Base-by-base conservation (phyloP, 2,113 vertebrate species). In the Astatoreochromis straeleni region DNA sequence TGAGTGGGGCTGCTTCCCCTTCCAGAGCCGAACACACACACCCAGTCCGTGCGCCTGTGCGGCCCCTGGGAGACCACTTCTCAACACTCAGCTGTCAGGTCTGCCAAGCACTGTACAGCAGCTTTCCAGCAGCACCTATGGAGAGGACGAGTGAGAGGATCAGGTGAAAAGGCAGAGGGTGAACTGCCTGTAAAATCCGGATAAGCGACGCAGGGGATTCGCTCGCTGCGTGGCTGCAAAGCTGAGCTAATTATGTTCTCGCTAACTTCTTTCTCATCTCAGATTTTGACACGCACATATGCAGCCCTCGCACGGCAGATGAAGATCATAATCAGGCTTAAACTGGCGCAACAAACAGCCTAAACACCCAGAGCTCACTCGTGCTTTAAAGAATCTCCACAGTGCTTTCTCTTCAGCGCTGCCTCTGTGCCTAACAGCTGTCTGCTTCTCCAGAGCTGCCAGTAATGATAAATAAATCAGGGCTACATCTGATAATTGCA, bases 401-500 rank as follows among this genome's bases (percentile, higher is more conserved):
- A 85, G 80, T 40, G 21, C 42, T 83, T 84, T 89, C 81, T 92
- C 54, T 85, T 38, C 10, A 70, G 80, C 78, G 90, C 88, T 83
- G 82, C 82, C 80, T 85, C 60, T 53, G 90, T 87, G 75, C 85
- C 57, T 49, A 91, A 87, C 89, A 90, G 80, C 91, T 80, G 63
- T 84, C 84, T 89, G 83, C 47, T 91, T 85, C 84, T 91, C 88
- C 79, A 87, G 83, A 94, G 87, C 91, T 91, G 92, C 89, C 90
- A 91, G 90, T 92, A 92, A 92, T 94, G 88, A 89, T 95, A 93
- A 95, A 94, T 93, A 94, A 94, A 93, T 92, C 89, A 94, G 85
- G 53, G 78, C 86, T 84, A 75, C 92, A 91, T 95, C 92, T 93
- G 92, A 93, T 95, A 93, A 95, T 95, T 94, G 94, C 80, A 60